These are phyloP conservation scores for Thryonomys swinderianus DNA, from an alignment of 2,113 vertebrate genomes.

Conservation along the genomic window DNA sequence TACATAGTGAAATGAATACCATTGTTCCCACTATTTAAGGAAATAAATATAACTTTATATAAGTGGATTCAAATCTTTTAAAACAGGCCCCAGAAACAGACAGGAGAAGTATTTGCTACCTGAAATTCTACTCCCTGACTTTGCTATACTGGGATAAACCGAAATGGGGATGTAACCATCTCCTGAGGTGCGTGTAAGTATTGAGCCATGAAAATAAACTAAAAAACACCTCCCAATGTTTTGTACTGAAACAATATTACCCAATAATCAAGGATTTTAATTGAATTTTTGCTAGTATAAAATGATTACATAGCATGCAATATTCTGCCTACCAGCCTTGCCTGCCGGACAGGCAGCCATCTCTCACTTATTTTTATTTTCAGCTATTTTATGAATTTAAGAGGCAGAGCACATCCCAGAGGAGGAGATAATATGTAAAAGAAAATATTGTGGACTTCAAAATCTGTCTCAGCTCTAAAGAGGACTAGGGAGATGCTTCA, in stretches of 20 bases:
- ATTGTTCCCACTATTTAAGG: not conserved
- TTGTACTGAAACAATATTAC: not conserved
- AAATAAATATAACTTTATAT: constrained; percentile 10
- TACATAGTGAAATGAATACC: not conserved
- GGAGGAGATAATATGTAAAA: constrained; percentile 54
- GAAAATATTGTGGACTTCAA: constrained; percentile 49
- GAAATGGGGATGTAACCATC: not conserved
- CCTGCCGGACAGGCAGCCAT: not conserved
- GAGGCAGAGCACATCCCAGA: not conserved
- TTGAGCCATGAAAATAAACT: not conserved
- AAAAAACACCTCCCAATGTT: not conserved
- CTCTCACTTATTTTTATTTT: not conserved
- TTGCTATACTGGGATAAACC: not conserved
- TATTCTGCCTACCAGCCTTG: not conserved
- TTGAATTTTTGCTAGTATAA: constrained; percentile 16
- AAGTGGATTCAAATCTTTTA: not conserved
- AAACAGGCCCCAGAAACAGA: not conserved
- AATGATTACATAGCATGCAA: not conserved
- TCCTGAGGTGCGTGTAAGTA: not conserved
- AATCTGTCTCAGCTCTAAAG: constrained; percentile 46
- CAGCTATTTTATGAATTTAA: constrained; percentile 30
- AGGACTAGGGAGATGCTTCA: not conserved
- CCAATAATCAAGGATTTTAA: not conserved
- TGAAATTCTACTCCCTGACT: not conserved
- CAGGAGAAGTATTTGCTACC: not conserved